Base-by-base conservation (phyloP, 2,888 invertebrate species). In the Augochlorella aurata region DNA sequence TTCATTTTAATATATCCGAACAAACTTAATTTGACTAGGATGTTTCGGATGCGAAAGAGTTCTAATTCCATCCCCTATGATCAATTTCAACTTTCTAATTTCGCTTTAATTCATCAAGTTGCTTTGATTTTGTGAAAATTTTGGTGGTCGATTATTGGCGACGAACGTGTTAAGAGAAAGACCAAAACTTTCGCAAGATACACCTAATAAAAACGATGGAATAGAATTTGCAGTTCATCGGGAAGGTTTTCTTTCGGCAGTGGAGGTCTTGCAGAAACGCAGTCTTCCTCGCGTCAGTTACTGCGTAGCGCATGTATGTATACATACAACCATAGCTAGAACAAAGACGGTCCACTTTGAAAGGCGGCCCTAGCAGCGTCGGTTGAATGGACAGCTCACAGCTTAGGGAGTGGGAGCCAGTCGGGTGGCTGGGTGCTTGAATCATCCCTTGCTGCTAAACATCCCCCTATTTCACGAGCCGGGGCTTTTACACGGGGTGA, bases 361-460 rank as follows among this genome's bases (percentile, higher is more conserved):
- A 77, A 84, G 71, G 74, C 76, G 74, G 78, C 75, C 75, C 80
- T 65, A 80, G 68, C 74, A 65, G 75, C 72, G 74, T 74, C 79
- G 79, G 76, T 79, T 85, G 82, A 85, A 85, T 85, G 85, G 82
- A 79, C 82, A 85, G 77, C 85, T 85, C 82, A 61, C 76, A 58
- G 77, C 79, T 84, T 78, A 74, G 85, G 82, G 77, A 80, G 80
- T 82, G 82, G 78, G 85, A 82, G 85, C 75, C 73, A 77, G 80
- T 80, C 82, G 85, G 67, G 80, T 78, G 74, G 79, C 85, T 76
- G 82, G 76, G 72, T 85, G 82, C 80, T 85, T 85, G 85, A 85
- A 85, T 85, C 85, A 85, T 85, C 82, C 85, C 85, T 85, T 61
- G 76, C 82, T 82, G 79, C 85, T 85, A 85, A 85, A 85, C 85